These are phyloP conservation scores for Drosophila punjabiensis DNA, from an alignment of 1,140 invertebrate genomes.

Conservation along the genomic window DNA sequence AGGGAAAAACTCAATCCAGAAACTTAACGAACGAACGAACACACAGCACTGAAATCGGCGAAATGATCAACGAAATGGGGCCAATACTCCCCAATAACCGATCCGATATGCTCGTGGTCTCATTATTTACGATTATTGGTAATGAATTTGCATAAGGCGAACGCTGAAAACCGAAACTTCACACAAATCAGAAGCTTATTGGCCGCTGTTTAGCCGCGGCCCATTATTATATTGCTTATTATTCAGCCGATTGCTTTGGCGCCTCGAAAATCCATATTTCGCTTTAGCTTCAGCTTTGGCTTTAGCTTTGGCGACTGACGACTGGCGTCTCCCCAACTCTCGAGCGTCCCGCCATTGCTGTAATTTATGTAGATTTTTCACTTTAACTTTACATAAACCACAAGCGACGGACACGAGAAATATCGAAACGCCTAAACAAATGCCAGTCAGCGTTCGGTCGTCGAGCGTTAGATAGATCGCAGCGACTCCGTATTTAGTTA, in stretches of 20 bases:
- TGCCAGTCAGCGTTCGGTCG: conserved; percentile 48
- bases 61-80: conserved; percentile 41
- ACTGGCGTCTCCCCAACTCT: conserved; percentile 42
- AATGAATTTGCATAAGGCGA: conserved; percentile 68
- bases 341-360: conserved; percentile 45
- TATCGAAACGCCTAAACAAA: conserved; percentile 76
- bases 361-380: conserved; percentile 82
- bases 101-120: conserved; percentile 62
- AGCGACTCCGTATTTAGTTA: conserved; percentile 40
- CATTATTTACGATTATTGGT: conserved; percentile 78
- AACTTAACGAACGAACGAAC: conserved; percentile 1
- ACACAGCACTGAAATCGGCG: conserved; percentile 37
- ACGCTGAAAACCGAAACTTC: conserved; percentile 66
- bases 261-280: conserved; percentile 41
- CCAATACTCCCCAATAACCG: conserved; percentile 34
- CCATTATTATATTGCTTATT: conserved; percentile 77
- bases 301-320: conserved; percentile 3
- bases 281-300: neutral
- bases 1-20: conserved; percentile 1
- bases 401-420: conserved; percentile 42
- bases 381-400: conserved; percentile 66
- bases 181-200: conserved; percentile 83
- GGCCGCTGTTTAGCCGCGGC: conserved; percentile 64
- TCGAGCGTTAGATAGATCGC: conserved; percentile 43
- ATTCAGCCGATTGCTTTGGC: conserved; percentile 66